Evolutionary conservation across 2,888 invertebrate species (phyloP), one percentile per base, ranked within the genome.

Genomic region (Fragum whitleyi): DNA sequence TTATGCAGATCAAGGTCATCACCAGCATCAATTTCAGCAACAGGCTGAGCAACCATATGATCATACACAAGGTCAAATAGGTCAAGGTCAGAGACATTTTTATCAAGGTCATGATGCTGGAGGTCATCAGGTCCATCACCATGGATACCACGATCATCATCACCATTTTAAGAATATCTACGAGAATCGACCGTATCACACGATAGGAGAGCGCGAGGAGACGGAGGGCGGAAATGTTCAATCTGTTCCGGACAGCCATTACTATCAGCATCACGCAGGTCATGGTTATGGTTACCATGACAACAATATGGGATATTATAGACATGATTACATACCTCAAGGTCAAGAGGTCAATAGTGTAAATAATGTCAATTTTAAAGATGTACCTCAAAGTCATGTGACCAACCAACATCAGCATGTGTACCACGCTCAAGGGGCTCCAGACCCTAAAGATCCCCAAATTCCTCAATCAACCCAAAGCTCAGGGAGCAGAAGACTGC

Each of bases 151-250:
- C 2, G 59, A 68, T 67, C 73, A 82, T 67, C 81, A 84, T 68
- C 76, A 81, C 79, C 85, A 85, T 73, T 84, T 84, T 70, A 68
- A 73, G 59, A 81, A 81, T 51, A 85, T 84, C 71, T 84, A 84
- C 53, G 77, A 81, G 21, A 77, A 79, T 36, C 51, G 85, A 11
- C 85, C 82, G 0, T 81, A 86, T 53, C 79, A 81, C 70, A 81
- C 75, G 0, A 85, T 85, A n/a, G 81, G 80, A 21, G 83, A 85
- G 55, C 21, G 87, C 28, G 87, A 82, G 23, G 85, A 87, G 65
- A 79, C 86, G 0, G 87, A 87, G 61, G 87, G 87, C 5, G 87
- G 86, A 2, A 86, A 87, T 71, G 82, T 74, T 9, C 29, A 55
- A 62, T 11, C 61, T 32, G 71, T 23, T 9, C 29, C 23, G n/a